Conservation (phyloP, 2,113 vertebrate genomes). For the Pedetes capensis region DNA sequence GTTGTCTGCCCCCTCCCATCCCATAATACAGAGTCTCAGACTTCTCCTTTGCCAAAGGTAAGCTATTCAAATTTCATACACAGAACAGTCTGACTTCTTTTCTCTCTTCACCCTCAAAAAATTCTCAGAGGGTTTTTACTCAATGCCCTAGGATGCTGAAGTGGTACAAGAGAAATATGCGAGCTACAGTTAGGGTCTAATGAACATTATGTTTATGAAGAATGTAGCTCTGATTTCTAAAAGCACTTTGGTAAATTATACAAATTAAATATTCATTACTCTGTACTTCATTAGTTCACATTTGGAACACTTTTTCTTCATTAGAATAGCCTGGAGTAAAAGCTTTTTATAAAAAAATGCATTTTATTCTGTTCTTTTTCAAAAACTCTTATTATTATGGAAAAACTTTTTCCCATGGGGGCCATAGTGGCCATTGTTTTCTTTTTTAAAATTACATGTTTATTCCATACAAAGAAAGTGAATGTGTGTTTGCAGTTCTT, state of each 20-base stretch:
- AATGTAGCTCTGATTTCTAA: slow-evolving; percentile 84
- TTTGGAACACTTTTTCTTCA: slow-evolving; percentile 86
- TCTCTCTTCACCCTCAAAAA: slow-evolving; percentile 70
- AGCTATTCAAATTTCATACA: slow-evolving; percentile 77
- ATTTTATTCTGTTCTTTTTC: slow-evolving; percentile 79
- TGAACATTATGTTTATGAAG: slow-evolving; percentile 84
- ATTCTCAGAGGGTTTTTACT: slow-evolving; percentile 66
- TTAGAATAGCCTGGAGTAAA: slow-evolving; percentile 84
- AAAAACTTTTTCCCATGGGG: slow-evolving; percentile 68
- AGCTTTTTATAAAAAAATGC: slow-evolving; percentile 64
- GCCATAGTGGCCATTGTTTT: slow-evolving; percentile 43
- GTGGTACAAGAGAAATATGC: slow-evolving; percentile 32
- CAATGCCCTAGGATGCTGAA: slow-evolving; percentile 54
- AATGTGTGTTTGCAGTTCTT: slow-evolving; percentile 66
- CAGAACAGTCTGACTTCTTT: slow-evolving; percentile 32
- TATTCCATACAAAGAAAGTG: slow-evolving; percentile 42
- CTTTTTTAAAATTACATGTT: slow-evolving; percentile 41
- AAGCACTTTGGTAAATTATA: slow-evolving; percentile 86
- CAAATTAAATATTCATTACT: slow-evolving; percentile 91
- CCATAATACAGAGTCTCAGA: background rate
- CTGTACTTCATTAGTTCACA: slow-evolving; percentile 87
- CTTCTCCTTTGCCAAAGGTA: slow-evolving; percentile 48
- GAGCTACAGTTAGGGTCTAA: slow-evolving; percentile 80
- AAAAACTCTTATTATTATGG: slow-evolving; percentile 77
- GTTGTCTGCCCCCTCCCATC: background rate